Conservation (phyloP, 2,888 invertebrate species). For the Prosopocoilus inquinatus region DNA sequence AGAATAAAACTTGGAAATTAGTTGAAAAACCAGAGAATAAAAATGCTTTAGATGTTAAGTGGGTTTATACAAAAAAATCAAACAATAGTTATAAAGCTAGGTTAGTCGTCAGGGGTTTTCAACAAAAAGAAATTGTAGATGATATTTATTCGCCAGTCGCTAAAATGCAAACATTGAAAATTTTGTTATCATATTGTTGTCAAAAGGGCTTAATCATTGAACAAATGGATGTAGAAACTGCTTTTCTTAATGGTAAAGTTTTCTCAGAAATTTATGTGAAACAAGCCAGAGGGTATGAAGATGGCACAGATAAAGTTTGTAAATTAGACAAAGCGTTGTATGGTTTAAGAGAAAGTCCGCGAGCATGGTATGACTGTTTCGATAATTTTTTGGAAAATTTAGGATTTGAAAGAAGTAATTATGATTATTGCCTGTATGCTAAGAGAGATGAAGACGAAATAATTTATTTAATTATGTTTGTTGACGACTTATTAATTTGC, state of each 20-base stretch:
- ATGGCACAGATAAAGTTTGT: neutral
- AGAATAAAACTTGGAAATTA: conserved; percentile 23
- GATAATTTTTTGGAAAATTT: neutral
- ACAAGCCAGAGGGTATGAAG: conserved; percentile 4
- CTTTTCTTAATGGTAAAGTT: conserved; percentile 9
- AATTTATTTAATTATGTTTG: conserved; percentile 15
- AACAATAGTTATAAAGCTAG: conserved; percentile 15
- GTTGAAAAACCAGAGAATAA: conserved; percentile 12
- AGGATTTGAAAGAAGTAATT: conserved; percentile 3
- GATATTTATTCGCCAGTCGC: conserved; percentile 12
- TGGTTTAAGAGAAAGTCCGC: conserved; percentile 6
- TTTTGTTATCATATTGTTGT: conserved; percentile 14
- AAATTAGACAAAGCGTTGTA: conserved; percentile 7
- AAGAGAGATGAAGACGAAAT: neutral
- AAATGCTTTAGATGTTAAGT: conserved; percentile 20
- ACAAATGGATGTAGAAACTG: conserved; percentile 11
- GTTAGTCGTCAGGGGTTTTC: conserved; percentile 14
- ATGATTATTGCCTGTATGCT: conserved; percentile 3
- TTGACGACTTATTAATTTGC: conserved; percentile 19
- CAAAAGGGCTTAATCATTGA: conserved; percentile 24
- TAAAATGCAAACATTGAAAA: conserved; percentile 16
- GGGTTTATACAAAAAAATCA: conserved; percentile 22
- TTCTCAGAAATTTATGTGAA: conserved; percentile 11
- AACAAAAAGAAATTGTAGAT: conserved; percentile 10
- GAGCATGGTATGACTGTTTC: conserved; percentile 7